Evolutionary conservation across 2,888 invertebrate species (phyloP), one percentile per base, ranked within the genome.

Genomic region (Pteria penguin): DNA sequence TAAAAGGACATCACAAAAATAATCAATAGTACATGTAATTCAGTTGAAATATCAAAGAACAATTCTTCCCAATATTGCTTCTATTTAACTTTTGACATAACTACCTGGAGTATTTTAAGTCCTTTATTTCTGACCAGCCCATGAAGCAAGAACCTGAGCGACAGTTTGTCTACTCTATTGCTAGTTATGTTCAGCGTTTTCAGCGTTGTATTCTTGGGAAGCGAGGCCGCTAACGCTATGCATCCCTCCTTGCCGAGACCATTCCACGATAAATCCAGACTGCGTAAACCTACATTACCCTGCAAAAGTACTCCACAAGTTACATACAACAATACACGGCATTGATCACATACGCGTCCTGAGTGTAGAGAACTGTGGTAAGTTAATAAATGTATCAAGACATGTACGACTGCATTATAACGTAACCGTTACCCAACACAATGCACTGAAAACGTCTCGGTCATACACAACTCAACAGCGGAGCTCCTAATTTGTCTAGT

Each of bases 201-300:
- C 31, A 89, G 76, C 0, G 77, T 74, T n/a, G 66, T 72, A 76
- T 88, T 89, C 60, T 80, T 78, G 4, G 81, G 82, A 33, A 89
- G 78, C 1, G 86, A 66, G 32, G 76, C 61, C 2, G 84, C 86
- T 22, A 89, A 75, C 0, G 88, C 88, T 36, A 83, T 82, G 36
- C 88, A 86, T 0, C 89, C 89, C 55, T 88, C 86, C 62, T 84
- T 83, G 4, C 86, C 87, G 32, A 88, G 83, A 2, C 87, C 89
- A 67, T 89, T 89, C 88, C 88, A 88, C 2, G 87, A 84, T 18
- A 87, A 26, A 72, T 87, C 81, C n/a, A 88, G 66, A 22, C 70
- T 52, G 14, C 78, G 82, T 5, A 88, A 76, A 18, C 81, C 74
- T 8, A 69, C 76, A 75, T 88, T 88, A 26, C 65, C 70, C 88